Base-by-base conservation (phyloP, 2,113 vertebrate species). In the Rhagologus leucostigma region DNA sequence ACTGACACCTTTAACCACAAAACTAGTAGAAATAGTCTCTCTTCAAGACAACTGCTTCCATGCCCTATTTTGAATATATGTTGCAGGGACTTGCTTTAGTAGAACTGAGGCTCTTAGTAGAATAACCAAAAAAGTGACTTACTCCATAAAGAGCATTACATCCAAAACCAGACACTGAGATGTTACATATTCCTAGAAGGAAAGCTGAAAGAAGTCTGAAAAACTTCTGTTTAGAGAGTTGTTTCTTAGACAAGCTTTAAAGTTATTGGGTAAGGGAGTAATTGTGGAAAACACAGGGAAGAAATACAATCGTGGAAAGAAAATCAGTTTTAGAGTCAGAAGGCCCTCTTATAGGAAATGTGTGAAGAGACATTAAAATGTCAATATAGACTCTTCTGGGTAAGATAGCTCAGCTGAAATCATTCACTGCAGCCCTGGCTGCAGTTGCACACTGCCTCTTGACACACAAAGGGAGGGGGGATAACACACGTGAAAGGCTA, bases 311-410 rank as follows among this genome's bases (percentile, higher is more conserved):
- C 2, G 3, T 55, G 16, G 47, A 55, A 94, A 94, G 67, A 95
- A 97, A 85, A 89, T 80, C 82, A 69, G 71, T 88, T 90, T 93
- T 86, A 86, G 37, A 92, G 46, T 55, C 46, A 93, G 79, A 33
- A 90, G 71, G 63, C 32, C 33, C n/a, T 83, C 82, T 74, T 73
- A 69, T 0, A 69, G 46, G 39, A 94, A 95, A 94, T 67, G 50
- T 42, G 75, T 80, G 76, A 86, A 83, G 79, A 88, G 63, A 77
- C 76, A 84, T 88, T 88, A 94, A 96, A 97, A 94, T 84, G 79
- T 90, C 95, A 84, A 62, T 96, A 83, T 88, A 52, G 55, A 80
- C 63, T 73, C n/a, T 93, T 94, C 90, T 80, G 83, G 59, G 88
- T 65, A 86, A 88, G 85, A 93, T 33, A 94, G 77, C 39, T 84